Evolutionary conservation across 1,140 invertebrate genomes (phyloP).

Genomic region (Drosophila sp.): DNA sequence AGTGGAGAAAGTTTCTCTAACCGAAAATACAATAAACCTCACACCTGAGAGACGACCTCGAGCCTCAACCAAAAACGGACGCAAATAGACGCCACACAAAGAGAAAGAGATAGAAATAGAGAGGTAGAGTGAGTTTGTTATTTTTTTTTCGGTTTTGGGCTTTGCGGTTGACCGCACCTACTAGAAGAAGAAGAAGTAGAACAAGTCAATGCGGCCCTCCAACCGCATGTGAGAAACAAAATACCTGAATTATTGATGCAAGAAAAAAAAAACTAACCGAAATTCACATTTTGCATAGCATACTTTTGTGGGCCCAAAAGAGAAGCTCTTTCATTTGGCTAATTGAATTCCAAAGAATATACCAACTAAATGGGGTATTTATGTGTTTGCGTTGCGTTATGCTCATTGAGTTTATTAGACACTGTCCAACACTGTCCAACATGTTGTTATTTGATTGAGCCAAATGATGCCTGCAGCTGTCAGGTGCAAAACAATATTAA

Average conservation of each 20-base stretch:
- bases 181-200: not conserved
- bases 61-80: not conserved
- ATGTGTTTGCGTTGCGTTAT: not conserved
- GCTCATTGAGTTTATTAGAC: not conserved
- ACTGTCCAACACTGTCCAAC: conserved; percentile 36
- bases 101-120: not conserved
- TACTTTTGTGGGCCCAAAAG: not conserved
- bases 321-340: conserved; percentile 2
- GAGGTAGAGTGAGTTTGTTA: not conserved
- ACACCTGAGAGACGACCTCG: not conserved
- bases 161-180: conserved; percentile 13
- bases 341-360: conserved; percentile 15
- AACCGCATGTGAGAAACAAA: not conserved
- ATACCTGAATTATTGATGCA: conserved; percentile 15
- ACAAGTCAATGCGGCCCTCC: not conserved
- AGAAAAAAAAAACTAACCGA: not conserved
- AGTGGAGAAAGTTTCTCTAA: conserved; percentile 6
- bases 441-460: conserved; percentile 52
- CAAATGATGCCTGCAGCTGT: conserved; percentile 52
- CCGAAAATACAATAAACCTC: conserved; percentile 17
- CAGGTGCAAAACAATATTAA: conserved; percentile 72
- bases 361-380: conserved; percentile 5
- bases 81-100: not conserved
- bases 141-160: not conserved
- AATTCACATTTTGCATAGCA: conserved; percentile 17